phyloP scores from a whole-genome alignment of 2,113 vertebrate species.

The Ceyx melanurus region DNA sequence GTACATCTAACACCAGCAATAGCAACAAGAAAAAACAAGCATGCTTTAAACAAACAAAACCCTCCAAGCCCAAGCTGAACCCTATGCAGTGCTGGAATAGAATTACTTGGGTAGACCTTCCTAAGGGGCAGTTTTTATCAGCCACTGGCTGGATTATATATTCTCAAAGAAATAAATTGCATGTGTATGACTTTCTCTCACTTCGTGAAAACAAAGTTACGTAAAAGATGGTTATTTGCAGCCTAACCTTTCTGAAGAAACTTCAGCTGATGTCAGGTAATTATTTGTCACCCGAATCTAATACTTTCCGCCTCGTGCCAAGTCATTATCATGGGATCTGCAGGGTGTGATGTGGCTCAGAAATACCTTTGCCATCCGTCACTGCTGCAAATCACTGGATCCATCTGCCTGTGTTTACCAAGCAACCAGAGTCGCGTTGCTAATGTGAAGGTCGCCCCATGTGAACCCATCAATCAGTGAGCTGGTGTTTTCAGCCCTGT shows the following conservation, averaged over 20 bases:
- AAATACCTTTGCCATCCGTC: slow-evolving; percentile 72
- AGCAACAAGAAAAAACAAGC: background rate
- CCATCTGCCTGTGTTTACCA: slow-evolving; percentile 86
- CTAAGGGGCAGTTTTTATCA: background rate
- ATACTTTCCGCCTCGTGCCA: slow-evolving; percentile 81
- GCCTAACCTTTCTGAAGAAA: slow-evolving; percentile 78
- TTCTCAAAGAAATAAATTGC: background rate
- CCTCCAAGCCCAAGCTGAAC: background rate
- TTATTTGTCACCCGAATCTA: slow-evolving; percentile 87
- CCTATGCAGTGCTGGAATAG: background rate
- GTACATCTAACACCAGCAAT: background rate
- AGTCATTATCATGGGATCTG: slow-evolving; percentile 75
- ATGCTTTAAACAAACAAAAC: background rate
- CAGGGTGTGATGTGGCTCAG: slow-evolving; percentile 69
- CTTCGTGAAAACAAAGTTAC: slow-evolving; percentile 33
- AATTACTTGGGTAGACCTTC: background rate
- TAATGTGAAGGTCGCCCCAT: slow-evolving; percentile 78
- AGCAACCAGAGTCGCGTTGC: slow-evolving; percentile 86
- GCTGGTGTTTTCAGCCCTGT: slow-evolving; percentile 1
- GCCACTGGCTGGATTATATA: background rate
- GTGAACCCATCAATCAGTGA: slow-evolving; percentile 85
- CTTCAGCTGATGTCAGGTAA: slow-evolving; percentile 82
- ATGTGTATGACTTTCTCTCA: background rate
- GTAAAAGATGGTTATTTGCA: slow-evolving; percentile 74
- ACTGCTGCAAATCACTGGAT: slow-evolving; percentile 77